Evolutionary conservation across 2,888 invertebrate species (phyloP).

Genomic region (Cyrtodaria siliqua): DNA sequence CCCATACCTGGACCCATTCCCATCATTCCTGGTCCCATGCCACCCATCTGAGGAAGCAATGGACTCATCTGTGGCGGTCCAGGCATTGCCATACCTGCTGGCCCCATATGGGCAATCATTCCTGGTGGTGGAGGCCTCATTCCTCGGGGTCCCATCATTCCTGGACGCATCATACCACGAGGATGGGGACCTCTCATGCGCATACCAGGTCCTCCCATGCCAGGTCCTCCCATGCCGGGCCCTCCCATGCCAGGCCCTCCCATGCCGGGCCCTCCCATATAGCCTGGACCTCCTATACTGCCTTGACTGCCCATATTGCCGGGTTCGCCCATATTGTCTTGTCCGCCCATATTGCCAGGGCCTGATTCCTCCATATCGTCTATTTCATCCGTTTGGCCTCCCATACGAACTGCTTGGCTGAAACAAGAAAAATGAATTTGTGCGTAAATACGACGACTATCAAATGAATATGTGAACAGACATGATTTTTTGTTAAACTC

Average conservation of each 20-base stretch:
- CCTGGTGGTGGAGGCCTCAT: slow-evolving; percentile 10
- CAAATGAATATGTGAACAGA: too few relatives aligned
- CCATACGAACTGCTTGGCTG: too few relatives aligned
- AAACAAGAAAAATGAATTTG: too few relatives aligned
- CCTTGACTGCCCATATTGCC: neutral
- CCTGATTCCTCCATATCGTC: neutral
- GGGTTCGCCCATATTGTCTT: neutral
- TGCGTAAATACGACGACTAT: too few relatives aligned
- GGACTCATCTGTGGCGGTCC: slow-evolving; percentile 42
- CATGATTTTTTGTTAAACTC: too few relatives aligned
- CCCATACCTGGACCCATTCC: slow-evolving; percentile 10
- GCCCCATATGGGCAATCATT: slow-evolving; percentile 27
- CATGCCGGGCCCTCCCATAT: neutral
- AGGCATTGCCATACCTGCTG: slow-evolving; percentile 15
- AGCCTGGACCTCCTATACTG: neutral
- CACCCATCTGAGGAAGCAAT: slow-evolving; percentile 14
- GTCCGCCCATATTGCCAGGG: neutral
- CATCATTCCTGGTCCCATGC: slow-evolving; percentile 23
- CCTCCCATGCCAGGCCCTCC: slow-evolving; percentile 5
- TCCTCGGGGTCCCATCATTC: neutral
- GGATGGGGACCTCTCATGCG: slow-evolving; percentile 6
- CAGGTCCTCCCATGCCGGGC: slow-evolving; percentile 15
- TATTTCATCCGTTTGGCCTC: too few relatives aligned
- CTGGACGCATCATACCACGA: slow-evolving; percentile 35
- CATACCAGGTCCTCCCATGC: neutral